These are phyloP conservation scores for Bimastos eiseni DNA, from an alignment of 2,888 invertebrate genomes.

Conservation along the genomic window DNA sequence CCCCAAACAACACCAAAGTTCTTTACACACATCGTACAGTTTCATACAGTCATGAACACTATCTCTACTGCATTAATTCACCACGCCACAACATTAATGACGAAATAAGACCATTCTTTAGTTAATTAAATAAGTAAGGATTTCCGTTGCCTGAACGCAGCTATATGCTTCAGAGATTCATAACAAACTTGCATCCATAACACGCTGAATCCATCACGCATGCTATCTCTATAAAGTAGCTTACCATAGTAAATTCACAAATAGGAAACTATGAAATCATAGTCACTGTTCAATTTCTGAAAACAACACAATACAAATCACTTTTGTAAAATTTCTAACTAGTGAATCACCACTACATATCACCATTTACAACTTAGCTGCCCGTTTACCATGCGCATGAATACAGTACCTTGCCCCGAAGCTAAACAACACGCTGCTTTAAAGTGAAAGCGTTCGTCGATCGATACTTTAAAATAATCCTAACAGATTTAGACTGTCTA, in stretches of 20 bases:
- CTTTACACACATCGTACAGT: not conserved
- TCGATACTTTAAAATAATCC: not conserved
- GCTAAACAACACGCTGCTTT: not conserved
- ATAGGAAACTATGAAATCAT: not conserved
- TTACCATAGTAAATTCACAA: not conserved
- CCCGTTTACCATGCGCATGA: not conserved
- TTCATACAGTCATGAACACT: not conserved
- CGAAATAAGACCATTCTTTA: not conserved
- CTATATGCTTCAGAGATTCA: not conserved
- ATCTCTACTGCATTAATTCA: not conserved
- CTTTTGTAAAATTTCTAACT: constrained; percentile 20
- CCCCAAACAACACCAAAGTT: too few relatives aligned
- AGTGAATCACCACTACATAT: not conserved
- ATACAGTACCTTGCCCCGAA: not conserved
- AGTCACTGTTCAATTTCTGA: not conserved
- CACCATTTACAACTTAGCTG: not conserved
- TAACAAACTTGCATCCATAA: not conserved
- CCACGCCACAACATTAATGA: not conserved
- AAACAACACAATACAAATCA: not conserved
- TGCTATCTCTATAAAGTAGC: not conserved
- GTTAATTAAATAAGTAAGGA: not conserved
- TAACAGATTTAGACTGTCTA: not conserved
- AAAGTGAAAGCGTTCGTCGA: not conserved
- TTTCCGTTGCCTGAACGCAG: not conserved
- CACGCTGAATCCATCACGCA: not conserved